These are phyloP conservation scores for Ctenosaura bakeri DNA, from an alignment of 2,797 vertebrate genomes.

Conservation along the genomic window DNA sequence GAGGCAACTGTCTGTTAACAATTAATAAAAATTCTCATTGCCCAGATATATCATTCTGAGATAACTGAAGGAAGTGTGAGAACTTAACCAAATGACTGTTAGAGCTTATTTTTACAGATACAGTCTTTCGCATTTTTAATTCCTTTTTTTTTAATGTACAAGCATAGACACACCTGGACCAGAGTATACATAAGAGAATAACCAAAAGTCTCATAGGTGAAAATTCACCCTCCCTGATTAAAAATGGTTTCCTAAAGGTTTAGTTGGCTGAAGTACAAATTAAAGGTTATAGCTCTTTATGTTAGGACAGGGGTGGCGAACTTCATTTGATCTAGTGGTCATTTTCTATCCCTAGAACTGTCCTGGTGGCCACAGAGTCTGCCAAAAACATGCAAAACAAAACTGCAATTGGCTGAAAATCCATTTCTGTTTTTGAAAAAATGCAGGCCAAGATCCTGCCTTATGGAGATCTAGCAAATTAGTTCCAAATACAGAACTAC, in stretches of 20 bases:
- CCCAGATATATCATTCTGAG: background rate
- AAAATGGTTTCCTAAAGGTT: background rate
- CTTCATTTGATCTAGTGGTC: no score
- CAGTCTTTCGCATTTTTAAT: background rate
- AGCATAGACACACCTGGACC: background rate
- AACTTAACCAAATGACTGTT: background rate
- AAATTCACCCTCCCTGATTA: background rate
- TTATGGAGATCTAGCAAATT: no score
- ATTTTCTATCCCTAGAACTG: no score
- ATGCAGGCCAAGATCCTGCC: no score
- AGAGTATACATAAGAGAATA: background rate
- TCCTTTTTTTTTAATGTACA: background rate
- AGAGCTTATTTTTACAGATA: background rate
- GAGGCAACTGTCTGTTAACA: background rate
- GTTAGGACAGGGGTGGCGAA: no score
- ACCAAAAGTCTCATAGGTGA: background rate
- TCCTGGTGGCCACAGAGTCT: no score
- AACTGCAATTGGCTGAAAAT: no score
- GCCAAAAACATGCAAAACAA: no score
- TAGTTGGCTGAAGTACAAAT: background rate
- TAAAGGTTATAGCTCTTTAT: background rate
- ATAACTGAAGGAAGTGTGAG: background rate
- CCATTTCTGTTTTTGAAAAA: no score
- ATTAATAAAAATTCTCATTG: background rate
- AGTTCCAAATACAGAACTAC: no score